Conservation (phyloP, 2,888 invertebrate genomes). For the Neuroscelio doddi region DNA sequence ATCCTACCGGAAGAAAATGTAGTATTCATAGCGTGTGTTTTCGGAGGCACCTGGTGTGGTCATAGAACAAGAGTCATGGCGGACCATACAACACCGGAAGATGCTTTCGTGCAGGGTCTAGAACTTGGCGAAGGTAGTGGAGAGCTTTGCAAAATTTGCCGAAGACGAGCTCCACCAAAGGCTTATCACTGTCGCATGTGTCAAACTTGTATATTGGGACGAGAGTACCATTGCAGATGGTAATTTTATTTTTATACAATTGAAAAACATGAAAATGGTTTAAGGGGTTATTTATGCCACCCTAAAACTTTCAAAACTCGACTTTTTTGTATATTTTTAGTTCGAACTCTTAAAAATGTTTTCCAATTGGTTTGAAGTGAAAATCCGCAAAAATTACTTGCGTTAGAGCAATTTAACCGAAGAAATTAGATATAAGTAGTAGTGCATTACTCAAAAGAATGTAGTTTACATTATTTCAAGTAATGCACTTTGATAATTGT, state of each 20-base stretch:
- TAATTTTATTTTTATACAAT: slow-evolving; percentile 65
- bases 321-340: no score
- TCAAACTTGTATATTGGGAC: slow-evolving; percentile 84
- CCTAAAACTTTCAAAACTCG: no score
- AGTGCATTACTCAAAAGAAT: no score
- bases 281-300: no score
- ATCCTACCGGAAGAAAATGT: slow-evolving; percentile 80
- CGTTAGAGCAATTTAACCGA: no score
- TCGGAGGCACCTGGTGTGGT: slow-evolving; percentile 72
- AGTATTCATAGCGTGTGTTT: slow-evolving; percentile 74
- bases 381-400: no score
- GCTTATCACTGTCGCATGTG: slow-evolving; percentile 89
- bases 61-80: slow-evolving; percentile 66
- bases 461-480: no score
- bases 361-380: no score
- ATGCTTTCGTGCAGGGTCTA: slow-evolving; percentile 53
- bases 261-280: not conserved
- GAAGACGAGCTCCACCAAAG: slow-evolving; percentile 78
- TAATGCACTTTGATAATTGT: no score
- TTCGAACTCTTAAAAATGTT: no score
- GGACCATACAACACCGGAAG: slow-evolving; percentile 56
- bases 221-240: slow-evolving; percentile 89
- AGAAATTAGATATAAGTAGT: no score
- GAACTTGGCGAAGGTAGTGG: slow-evolving; percentile 64
- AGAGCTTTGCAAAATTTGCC: slow-evolving; percentile 76